These are phyloP conservation scores for Saguinus midas DNA, from an alignment of 2,113 vertebrate species.

Conservation along the genomic window DNA sequence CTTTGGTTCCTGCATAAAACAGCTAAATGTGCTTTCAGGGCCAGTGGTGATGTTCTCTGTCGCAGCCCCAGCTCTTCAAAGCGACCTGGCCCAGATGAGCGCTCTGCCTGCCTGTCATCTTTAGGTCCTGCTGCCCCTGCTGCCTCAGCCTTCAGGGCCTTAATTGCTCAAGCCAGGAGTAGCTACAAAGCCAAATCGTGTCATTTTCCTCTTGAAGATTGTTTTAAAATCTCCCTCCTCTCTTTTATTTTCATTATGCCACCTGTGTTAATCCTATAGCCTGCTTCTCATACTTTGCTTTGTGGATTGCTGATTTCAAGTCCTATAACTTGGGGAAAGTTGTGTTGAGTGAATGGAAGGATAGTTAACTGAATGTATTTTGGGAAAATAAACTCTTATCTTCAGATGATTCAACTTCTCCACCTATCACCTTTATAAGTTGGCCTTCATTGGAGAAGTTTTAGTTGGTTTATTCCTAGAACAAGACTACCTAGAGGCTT, in stretches of 20 bases:
- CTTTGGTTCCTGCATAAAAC: background rate
- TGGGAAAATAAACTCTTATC: background rate
- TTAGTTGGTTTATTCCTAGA: conserved; percentile 31
- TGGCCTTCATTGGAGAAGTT: conserved; percentile 10
- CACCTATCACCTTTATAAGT: background rate
- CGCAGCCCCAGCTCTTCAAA: background rate
- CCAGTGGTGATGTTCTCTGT: conserved; percentile 19
- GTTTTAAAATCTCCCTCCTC: conserved; percentile 1
- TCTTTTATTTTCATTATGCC: conserved; percentile 36
- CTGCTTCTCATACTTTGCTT: conserved; percentile 31
- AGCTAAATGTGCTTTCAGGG: background rate
- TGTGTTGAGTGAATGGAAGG: conserved; percentile 43
- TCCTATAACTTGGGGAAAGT: conserved; percentile 18
- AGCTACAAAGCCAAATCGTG: conserved; percentile 20
- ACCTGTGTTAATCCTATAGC: background rate
- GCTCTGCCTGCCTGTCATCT: background rate
- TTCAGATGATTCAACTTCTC: conserved; percentile 1
- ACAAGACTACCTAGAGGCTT: conserved; percentile 15
- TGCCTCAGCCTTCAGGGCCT: background rate
- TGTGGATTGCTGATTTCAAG: conserved; percentile 48
- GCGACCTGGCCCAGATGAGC: conserved; percentile 1
- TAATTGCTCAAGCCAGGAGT: background rate
- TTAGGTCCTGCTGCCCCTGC: background rate
- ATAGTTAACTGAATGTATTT: background rate
- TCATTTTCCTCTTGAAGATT: conserved; percentile 52